Percentiles rank a stretch among this genome's conserved stretches.
Conservation (phyloP, 2,113 vertebrate genomes). For the Uria lomvia region DNA sequence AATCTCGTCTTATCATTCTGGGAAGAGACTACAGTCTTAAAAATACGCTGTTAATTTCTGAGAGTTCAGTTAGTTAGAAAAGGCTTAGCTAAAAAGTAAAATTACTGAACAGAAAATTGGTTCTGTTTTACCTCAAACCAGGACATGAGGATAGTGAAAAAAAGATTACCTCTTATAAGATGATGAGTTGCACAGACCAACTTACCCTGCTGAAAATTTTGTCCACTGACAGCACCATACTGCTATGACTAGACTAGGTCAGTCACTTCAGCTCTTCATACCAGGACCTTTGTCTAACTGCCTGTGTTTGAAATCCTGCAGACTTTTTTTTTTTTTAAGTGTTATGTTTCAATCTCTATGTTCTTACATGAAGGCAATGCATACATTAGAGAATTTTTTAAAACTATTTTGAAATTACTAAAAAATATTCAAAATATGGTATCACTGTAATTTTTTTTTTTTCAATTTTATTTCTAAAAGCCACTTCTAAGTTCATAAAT, state of each 20-base stretch:
- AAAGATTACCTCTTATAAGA: not conserved
- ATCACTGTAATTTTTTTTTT: not conserved
- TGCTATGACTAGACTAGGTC: not conserved
- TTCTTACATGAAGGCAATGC: not conserved
- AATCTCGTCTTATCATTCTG: not conserved
- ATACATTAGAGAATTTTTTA: not conserved
- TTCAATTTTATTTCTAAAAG: not conserved
- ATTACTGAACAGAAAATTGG: not conserved
- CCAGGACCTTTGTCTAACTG: not conserved
- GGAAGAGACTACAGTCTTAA: not conserved
- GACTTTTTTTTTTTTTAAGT: not conserved
- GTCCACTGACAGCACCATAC: not conserved
- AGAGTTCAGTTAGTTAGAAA: not conserved
- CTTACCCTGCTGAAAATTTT: not conserved
- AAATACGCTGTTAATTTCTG: not conserved
- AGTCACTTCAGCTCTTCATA: not conserved
- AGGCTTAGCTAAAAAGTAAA: not conserved
- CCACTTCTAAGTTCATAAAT: not conserved
- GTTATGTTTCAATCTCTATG: not conserved
- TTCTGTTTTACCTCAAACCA: not conserved
- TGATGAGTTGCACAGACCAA: not conserved
- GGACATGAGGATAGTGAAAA: not conserved
- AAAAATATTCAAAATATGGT: not conserved
- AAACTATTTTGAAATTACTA: not conserved
- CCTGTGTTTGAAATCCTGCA: not conserved